phyloP scores from a whole-genome alignment of 2,113 vertebrate genomes.

The Pterocles gutturalis region DNA sequence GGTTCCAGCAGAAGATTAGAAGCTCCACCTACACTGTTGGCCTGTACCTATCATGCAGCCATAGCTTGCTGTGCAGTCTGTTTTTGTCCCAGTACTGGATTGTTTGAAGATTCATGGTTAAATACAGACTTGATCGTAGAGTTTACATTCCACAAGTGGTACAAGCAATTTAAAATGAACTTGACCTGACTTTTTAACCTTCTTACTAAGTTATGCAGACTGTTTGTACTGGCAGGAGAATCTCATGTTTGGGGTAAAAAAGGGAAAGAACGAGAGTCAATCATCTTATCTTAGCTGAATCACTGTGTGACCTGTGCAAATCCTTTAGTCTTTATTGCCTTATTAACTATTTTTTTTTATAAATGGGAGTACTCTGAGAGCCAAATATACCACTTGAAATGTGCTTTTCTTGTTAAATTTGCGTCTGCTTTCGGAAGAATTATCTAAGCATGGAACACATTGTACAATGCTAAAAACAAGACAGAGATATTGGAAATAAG shows the following conservation, averaged over 20 bases:
- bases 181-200: conserved; percentile 16
- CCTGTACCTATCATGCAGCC: neutral
- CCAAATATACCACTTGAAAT: neutral
- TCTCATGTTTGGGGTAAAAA: neutral
- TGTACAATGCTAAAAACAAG: neutral
- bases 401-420: neutral
- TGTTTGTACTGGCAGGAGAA: neutral
- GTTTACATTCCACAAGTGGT: conserved; percentile 3
- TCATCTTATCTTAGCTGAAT: neutral
- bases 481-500: neutral
- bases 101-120: neutral
- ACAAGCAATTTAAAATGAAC: neutral
- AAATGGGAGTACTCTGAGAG: neutral
- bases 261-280: neutral
- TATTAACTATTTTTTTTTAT: neutral
- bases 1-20: neutral
- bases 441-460: neutral
- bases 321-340: neutral
- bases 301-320: neutral
- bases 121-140: neutral
- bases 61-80: neutral
- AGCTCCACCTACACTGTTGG: neutral
- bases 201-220: conserved; percentile 2
- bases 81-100: neutral
- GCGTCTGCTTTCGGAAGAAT: neutral